Percentiles rank a stretch among this genome's conserved stretches.
phyloP scores from a whole-genome alignment of 23 tunicate genomes.

The Pegea sp. region DNA sequence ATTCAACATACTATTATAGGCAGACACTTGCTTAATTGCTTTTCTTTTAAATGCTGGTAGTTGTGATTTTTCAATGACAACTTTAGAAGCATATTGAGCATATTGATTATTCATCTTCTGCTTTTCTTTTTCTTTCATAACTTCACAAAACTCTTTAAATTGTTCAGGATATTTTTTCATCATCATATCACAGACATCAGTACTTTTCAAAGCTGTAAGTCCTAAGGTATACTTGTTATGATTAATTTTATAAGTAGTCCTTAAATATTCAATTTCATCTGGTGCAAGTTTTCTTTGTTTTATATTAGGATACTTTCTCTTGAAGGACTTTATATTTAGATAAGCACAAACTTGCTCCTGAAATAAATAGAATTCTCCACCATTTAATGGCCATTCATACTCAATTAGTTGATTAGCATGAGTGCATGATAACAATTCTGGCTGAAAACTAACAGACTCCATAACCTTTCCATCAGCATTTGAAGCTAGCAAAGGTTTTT shows the following conservation, averaged over 20 bases:
- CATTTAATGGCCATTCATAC: conserved; percentile 73
- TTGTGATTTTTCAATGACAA: conserved; percentile 41
- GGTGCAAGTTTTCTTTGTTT: conserved; percentile 58
- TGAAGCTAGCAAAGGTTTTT: conserved; percentile 3
- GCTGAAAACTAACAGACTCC: conserved; percentile 51
- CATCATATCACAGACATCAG: conserved; percentile 90
- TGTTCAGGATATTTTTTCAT: conserved; percentile 84
- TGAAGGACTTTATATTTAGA: conserved; percentile 61
- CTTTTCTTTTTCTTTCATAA: conserved; percentile 57
- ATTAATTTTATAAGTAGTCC: conserved; percentile 31
- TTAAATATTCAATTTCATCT: conserved; percentile 51
- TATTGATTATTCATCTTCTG: conserved; percentile 42
- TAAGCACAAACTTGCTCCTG: conserved; percentile 85
- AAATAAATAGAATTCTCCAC: conserved; percentile 66
- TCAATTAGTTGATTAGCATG: conserved; percentile 58
- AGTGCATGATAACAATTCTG: conserved; percentile 32
- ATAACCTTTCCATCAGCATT: conserved; percentile 36
- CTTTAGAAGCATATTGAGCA: conserved; percentile 35
- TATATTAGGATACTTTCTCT: conserved; percentile 90
- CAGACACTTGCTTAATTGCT: conserved; percentile 70
- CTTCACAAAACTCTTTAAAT: conserved; percentile 23
- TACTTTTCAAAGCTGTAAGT: conserved; percentile 53
- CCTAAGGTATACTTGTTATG: conserved; percentile 79
- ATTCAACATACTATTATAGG: conserved; percentile 37
- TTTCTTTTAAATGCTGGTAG: conserved; percentile 34